These are phyloP conservation scores for Tetragonisca angustula DNA, from an alignment of 2,888 invertebrate species.

Conservation along the genomic window DNA sequence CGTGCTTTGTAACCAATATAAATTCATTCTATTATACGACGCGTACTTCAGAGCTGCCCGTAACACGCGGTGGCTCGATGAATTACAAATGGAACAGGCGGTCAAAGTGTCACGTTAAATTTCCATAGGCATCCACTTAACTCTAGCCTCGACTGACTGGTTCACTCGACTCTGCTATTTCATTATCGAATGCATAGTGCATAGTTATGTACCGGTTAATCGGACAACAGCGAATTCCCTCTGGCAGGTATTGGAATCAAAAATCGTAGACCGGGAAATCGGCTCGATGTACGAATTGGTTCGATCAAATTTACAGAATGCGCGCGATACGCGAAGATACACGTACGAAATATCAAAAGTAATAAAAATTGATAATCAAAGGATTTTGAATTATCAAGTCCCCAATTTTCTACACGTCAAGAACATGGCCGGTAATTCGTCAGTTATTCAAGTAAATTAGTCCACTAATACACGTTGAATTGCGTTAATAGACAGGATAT, in stretches of 20 bases:
- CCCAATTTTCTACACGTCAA: background rate
- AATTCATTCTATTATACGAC: constrained; percentile 73
- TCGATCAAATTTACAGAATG: too few species aligned
- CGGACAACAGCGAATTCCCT: too few species aligned
- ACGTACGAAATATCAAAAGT: background rate
- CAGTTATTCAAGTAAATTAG: constrained; percentile 12
- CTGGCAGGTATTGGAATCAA: too few species aligned
- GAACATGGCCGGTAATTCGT: background rate
- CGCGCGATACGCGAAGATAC: background rate
- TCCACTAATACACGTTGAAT: constrained; percentile 1
- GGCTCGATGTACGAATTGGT: too few species aligned
- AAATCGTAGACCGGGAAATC: too few species aligned
- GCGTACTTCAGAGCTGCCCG: constrained; percentile 64
- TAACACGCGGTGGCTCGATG: constrained; percentile 70
- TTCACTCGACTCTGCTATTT: constrained; percentile 60
- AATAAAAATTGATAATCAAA: background rate
- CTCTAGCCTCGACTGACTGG: constrained; percentile 27
- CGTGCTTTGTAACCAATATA: constrained; percentile 67
- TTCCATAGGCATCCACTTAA: constrained; percentile 74
- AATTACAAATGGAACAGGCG: constrained; percentile 75
- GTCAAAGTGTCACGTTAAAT: constrained; percentile 73
- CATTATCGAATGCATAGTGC: constrained; percentile 63
- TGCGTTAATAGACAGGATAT: constrained; percentile 25
- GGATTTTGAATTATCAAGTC: background rate
- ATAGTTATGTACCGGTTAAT: constrained; percentile 30